Evolutionary conservation across 2,888 invertebrate species (phyloP), one percentile per base, ranked within the genome.

Genomic region (Rhagonycha fulva): DNA sequence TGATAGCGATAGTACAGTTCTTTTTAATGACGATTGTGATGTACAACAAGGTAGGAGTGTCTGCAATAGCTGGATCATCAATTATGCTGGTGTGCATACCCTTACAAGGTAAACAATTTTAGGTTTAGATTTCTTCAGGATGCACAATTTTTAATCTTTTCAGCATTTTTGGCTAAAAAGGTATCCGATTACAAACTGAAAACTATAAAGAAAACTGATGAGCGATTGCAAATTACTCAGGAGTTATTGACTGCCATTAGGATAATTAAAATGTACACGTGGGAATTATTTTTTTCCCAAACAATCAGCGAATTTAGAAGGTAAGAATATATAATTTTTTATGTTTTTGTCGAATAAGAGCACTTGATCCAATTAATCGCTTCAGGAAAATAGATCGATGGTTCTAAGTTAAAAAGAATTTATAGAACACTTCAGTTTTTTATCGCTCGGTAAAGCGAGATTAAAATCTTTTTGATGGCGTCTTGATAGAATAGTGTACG

Each of bases 161-260:
- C 89, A n/a, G 95, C 95, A 19, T 88, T 87, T 4, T 86, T 95
- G 11, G 89, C 80, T 11, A 79, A 70, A 71, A 72, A 77, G 76
- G 68, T 80, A 0, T 78, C 78, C 24, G 75, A 76, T 30, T 78
- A 74, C 14, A 69, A 69, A 62, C 24, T 75, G 11, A 75, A 71
- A 76, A 69, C 71, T 72, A n/a, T 71, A 26, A 24, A 61, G 14
- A 90, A 93, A 84, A 96, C 97, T 0, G 97, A 97, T 87, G 93
- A 93, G 80, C 90, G 98, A 77, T 94, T 97, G 69, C 92, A 95
- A 70, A 90, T 96, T 68, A 97, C 97, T 95, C 95, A 94, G 85
- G 97, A 98, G 89, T 92, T 98, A 82, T 93, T 97, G 78, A 91
- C 91, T 78, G 97, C 96, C 70, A 97, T 98, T 89, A 93, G 95